A percentile compares a stretch with the other conserved stretches of the same genome.
phyloP scores from a whole-genome alignment of 1,140 invertebrate genomes.

The Kradibia gibbosae region DNA sequence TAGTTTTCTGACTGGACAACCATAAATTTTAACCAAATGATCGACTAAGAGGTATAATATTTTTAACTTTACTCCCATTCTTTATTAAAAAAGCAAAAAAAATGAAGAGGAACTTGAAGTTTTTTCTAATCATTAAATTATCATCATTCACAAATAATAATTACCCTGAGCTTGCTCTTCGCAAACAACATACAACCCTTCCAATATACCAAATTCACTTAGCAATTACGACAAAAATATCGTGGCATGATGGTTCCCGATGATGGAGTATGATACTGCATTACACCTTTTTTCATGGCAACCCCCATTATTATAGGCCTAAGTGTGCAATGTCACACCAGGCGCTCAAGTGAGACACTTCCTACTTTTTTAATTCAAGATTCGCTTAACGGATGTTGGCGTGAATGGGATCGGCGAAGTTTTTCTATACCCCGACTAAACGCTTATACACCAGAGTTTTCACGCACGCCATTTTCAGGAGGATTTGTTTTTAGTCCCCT shows the following conservation, averaged over 20 bases:
- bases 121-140: conserved; percentile 6
- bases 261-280: conserved; percentile 57
- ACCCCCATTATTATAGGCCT: conserved; percentile 30
- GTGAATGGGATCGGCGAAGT: too few species aligned
- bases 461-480: too few species aligned
- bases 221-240: not conserved
- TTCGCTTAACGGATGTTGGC: not conserved
- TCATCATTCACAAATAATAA: not conserved
- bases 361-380: too few species aligned
- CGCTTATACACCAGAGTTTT: too few species aligned
- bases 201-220: not conserved
- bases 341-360: not conserved
- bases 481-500: not conserved
- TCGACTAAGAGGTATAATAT: not conserved
- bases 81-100: not conserved
- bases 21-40: conserved; percentile 4
- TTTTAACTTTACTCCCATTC: not conserved
- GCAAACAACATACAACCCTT: not conserved
- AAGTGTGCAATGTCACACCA: conserved; percentile 18
- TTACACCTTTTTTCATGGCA: conserved; percentile 61
- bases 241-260: conserved; percentile 3
- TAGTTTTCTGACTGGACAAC: not conserved
- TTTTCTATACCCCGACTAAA: too few species aligned
- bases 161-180: not conserved
- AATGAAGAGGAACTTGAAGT: not conserved